Percentiles rank a stretch among this genome's conserved stretches.
Evolutionary conservation across 2,888 invertebrate species (phyloP).

Genomic region (Calliphora vomitoria): DNA sequence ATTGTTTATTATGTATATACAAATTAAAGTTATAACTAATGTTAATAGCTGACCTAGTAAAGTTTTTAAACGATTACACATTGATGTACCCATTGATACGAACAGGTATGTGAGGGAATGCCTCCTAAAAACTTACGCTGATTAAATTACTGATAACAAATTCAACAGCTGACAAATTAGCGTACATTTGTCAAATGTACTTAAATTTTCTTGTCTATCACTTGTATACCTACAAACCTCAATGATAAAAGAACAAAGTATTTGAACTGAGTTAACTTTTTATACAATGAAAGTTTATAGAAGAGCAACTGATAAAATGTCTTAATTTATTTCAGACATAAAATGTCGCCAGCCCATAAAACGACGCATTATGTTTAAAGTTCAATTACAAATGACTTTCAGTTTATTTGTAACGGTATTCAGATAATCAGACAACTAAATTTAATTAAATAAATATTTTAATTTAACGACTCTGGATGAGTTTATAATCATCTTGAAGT

Average conservation of each 20-base stretch:
- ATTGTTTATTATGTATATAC: too few species aligned
- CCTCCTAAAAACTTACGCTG: not conserved
- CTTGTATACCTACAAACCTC: not conserved
- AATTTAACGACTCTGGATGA: conserved; percentile 22
- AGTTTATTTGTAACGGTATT: not conserved
- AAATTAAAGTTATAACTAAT: too few species aligned
- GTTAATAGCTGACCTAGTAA: too few species aligned
- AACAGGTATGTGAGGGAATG: not conserved
- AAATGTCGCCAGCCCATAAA: conserved; percentile 30
- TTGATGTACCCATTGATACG: too few species aligned
- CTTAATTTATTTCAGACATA: not conserved
- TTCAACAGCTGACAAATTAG: conserved; percentile 12
- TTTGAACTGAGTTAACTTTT: not conserved
- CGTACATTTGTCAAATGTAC: not conserved
- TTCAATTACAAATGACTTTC: conserved; percentile 8
- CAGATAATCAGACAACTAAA: conserved; percentile 5
- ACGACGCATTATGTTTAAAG: conserved; percentile 47
- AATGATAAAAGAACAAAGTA: conserved; percentile 1
- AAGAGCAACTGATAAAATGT: conserved; percentile 9
- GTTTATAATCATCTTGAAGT: conserved; percentile 30
- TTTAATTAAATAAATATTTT: conserved; percentile 25
- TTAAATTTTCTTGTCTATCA: not conserved
- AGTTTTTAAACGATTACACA: too few species aligned
- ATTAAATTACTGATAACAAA: not conserved
- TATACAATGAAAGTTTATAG: not conserved